These are phyloP conservation scores for Heliopora coerulea DNA, from an alignment of 92 coral and sea anemone genomes.

Conservation along the genomic window DNA sequence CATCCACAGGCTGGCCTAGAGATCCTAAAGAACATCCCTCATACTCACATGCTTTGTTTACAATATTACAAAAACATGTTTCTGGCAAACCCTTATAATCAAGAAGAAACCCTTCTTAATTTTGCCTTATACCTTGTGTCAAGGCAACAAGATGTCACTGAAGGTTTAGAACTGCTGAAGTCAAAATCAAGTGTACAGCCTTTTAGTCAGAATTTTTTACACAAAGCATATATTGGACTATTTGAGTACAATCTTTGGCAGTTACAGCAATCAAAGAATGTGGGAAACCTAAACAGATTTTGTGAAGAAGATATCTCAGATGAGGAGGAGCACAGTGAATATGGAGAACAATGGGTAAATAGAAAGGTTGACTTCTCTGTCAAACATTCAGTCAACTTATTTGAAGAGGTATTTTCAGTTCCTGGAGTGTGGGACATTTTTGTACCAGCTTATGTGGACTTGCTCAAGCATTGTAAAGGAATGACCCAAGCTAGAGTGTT, in stretches of 20 bases:
- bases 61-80: slow-evolving; percentile 78
- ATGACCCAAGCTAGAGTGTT: slow-evolving; percentile 52
- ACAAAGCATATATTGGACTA: slow-evolving; percentile 71
- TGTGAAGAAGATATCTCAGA: slow-evolving; percentile 7
- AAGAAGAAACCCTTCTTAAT: slow-evolving; percentile 70
- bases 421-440: slow-evolving; percentile 87
- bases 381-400: slow-evolving; percentile 60
- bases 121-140: slow-evolving; percentile 70
- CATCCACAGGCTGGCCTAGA: slow-evolving; percentile 69
- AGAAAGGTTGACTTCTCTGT: slow-evolving; percentile 56
- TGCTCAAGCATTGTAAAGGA: slow-evolving; percentile 53
- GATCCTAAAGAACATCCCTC: slow-evolving; percentile 53
- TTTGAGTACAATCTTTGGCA: slow-evolving; percentile 73
- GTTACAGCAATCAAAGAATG: slow-evolving; percentile 34
- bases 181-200: slow-evolving; percentile 56
- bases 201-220: slow-evolving; percentile 49
- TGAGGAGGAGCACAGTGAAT: background rate
- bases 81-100: slow-evolving; percentile 60
- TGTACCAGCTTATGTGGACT: slow-evolving; percentile 63
- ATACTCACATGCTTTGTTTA: slow-evolving; percentile 53
- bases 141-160: slow-evolving; percentile 61
- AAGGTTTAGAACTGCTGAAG: slow-evolving; percentile 73
- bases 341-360: slow-evolving; percentile 31
- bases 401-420: slow-evolving; percentile 55
- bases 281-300: background rate